phyloP scores from a whole-genome alignment of 1,140 invertebrate genomes.

The Carposina sasakii region DNA sequence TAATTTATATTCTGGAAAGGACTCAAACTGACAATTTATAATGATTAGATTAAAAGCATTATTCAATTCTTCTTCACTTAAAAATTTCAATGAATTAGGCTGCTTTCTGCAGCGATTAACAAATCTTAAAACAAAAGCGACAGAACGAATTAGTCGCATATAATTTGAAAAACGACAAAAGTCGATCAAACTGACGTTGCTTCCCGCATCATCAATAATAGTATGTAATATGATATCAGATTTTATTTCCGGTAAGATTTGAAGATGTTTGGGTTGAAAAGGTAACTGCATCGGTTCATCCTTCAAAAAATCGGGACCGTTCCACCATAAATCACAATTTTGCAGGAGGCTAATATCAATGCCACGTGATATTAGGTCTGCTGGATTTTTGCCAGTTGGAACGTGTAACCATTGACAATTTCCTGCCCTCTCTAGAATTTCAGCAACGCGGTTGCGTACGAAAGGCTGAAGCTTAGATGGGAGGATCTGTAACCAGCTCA shows the following conservation, averaged over 20 bases:
- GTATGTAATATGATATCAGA: background rate
- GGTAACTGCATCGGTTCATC: background rate
- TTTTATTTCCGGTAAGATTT: background rate
- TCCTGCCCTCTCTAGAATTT: background rate
- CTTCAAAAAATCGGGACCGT: background rate
- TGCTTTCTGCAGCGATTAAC: background rate
- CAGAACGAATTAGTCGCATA: background rate
- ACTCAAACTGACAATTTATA: conserved; percentile 8
- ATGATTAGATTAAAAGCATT: background rate
- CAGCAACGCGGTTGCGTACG: conserved; percentile 34
- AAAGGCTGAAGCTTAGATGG: conserved; percentile 30
- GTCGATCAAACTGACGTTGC: background rate
- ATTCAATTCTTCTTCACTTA: background rate
- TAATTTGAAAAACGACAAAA: background rate
- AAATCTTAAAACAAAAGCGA: background rate
- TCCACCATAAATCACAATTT: background rate
- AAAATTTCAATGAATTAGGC: background rate
- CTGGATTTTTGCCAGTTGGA: background rate
- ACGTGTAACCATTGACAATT: conserved; percentile 12
- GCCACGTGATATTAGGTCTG: background rate
- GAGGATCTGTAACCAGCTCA: conserved; percentile 30
- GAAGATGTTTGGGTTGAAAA: background rate
- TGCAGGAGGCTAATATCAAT: background rate
- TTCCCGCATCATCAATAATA: background rate
- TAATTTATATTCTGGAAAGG: too few relatives aligned